phyloP scores from a whole-genome alignment of 2,888 invertebrate species.

The Idaea biselata region DNA sequence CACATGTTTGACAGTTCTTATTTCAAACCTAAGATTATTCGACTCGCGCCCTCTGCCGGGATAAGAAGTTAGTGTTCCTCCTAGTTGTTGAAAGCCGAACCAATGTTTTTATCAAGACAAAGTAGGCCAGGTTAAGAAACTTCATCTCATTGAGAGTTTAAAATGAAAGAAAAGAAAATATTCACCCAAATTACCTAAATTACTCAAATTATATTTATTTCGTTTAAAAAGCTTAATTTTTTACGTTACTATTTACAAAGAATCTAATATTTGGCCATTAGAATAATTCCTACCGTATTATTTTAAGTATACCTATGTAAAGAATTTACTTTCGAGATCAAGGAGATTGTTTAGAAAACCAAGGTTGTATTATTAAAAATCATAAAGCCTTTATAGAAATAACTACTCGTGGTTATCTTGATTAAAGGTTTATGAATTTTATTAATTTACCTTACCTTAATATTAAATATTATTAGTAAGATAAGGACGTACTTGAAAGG shows the following conservation, averaged over 20 bases:
- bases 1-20: too few relatives aligned
- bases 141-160: too few relatives aligned
- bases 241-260: slow-evolving; percentile 22
- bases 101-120: too few relatives aligned
- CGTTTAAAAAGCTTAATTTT: slow-evolving; percentile 30
- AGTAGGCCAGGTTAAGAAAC: too few relatives aligned
- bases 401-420: slow-evolving; percentile 5
- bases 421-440: slow-evolving; percentile 6
- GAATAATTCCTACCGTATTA: slow-evolving; percentile 8
- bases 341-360: slow-evolving; percentile 15
- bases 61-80: too few relatives aligned
- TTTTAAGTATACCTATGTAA: slow-evolving; percentile 17
- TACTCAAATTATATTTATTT: slow-evolving; percentile 12
- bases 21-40: too few relatives aligned
- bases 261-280: slow-evolving; percentile 30
- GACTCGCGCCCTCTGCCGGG: too few relatives aligned
- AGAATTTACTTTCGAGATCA: slow-evolving; percentile 12
- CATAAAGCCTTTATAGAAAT: neutral
- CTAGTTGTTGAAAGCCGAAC: too few relatives aligned
- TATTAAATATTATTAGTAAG: slow-evolving; percentile 10
- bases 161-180: too few relatives aligned
- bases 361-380: slow-evolving; percentile 7
- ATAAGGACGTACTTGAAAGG: slow-evolving; percentile 30
- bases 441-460: slow-evolving; percentile 7
- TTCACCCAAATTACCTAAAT: neutral